Conservation (phyloP, 2,113 vertebrate species). For the Phylloscopus trochiloides region DNA sequence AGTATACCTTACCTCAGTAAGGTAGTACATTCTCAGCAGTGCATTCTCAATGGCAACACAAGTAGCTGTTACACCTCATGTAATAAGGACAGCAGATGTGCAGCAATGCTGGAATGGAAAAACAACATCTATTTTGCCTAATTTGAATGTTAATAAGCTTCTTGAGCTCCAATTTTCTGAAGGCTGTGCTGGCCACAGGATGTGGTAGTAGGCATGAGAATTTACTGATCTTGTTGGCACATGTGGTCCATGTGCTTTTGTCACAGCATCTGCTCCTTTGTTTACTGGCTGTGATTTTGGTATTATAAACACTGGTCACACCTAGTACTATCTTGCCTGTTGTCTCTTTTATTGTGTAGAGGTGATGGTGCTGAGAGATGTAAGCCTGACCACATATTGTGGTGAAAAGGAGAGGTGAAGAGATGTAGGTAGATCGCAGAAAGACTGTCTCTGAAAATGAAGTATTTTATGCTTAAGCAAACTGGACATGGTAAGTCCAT, state of each 20-base stretch:
- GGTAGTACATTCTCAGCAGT: background rate
- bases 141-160: background rate
- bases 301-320: background rate
- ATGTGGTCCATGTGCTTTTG: background rate
- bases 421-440: background rate
- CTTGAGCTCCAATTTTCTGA: background rate
- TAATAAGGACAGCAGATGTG: background rate
- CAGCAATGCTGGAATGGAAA: background rate
- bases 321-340: rapidly evolving
- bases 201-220: background rate
- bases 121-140: background rate
- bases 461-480: background rate
- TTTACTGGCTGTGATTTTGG: background rate
- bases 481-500: background rate
- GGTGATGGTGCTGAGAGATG: background rate
- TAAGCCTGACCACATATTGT: background rate
- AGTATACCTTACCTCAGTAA: background rate
- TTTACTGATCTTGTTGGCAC: background rate
- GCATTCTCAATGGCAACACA: background rate
- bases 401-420: background rate
- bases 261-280: background rate
- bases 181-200: background rate
- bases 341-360: background rate
- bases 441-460: background rate
- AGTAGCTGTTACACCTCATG: background rate